These are phyloP conservation scores for Cantharis rufa DNA, from an alignment of 2,888 invertebrate genomes.

Conservation along the genomic window DNA sequence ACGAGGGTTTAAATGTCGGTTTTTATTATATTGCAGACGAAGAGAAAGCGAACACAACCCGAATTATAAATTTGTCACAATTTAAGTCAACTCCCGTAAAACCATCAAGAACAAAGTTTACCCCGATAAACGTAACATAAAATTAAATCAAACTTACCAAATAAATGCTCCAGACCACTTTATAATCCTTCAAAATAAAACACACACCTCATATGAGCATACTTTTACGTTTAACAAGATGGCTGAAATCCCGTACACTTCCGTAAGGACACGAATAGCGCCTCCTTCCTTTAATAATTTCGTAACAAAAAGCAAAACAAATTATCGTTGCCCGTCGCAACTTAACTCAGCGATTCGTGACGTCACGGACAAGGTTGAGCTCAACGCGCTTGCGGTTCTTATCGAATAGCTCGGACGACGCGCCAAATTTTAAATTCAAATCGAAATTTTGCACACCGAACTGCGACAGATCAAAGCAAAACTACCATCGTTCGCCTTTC, in stretches of 20 bases:
- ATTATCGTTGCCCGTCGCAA: conserved; percentile 43
- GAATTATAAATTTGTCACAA: neutral
- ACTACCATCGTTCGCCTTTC: neutral
- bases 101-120: neutral
- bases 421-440: conserved; percentile 25
- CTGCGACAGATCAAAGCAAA: neutral
- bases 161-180: conserved; percentile 51
- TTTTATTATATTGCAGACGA: conserved; percentile 3
- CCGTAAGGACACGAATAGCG: conserved; percentile 36
- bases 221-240: conserved; percentile 57
- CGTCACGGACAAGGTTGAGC: conserved; percentile 53
- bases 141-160: conserved; percentile 51
- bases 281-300: neutral
- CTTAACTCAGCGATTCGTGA: conserved; percentile 39
- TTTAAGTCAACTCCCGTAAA: neutral
- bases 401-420: conserved; percentile 14
- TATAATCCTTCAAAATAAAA: conserved; percentile 52
- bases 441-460: neutral
- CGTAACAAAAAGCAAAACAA: neutral
- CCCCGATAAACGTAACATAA: neutral
- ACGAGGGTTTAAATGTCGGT: conserved; percentile 10
- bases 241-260: conserved; percentile 55
- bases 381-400: conserved; percentile 41
- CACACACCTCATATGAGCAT: conserved; percentile 58
- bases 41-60: conserved; percentile 26